Percentiles rank a stretch among this genome's conserved stretches.
Conservation (phyloP, 2,113 vertebrate species). For the Pseudorhombus dupliciocellatus region DNA sequence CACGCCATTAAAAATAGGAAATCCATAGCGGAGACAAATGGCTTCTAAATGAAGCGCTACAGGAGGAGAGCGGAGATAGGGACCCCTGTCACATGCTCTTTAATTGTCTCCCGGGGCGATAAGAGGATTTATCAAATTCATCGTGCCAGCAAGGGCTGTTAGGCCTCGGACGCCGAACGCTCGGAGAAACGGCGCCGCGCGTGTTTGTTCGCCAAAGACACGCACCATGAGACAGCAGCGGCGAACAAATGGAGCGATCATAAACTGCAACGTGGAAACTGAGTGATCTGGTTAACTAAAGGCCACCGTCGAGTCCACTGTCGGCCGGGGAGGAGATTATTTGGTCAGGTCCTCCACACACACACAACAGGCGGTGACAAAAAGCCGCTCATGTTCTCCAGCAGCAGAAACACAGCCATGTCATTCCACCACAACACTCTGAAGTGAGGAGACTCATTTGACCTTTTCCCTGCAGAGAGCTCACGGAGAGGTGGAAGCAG, state of each 20-base stretch:
- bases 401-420: not conserved
- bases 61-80: constrained; percentile 82
- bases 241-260: constrained; percentile 52
- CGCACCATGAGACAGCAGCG: constrained; percentile 17
- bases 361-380: not conserved
- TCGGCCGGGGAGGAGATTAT: not conserved
- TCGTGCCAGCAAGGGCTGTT: constrained; percentile 56
- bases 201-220: constrained; percentile 60
- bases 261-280: constrained; percentile 54
- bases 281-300: constrained; percentile 54
- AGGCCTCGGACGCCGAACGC: constrained; percentile 32
- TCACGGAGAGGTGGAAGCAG: not conserved
- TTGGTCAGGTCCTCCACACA: no score
- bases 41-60: constrained; percentile 83
- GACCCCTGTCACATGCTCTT: constrained; percentile 79
- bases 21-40: constrained; percentile 84
- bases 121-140: constrained; percentile 80
- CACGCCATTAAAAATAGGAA: constrained; percentile 83
- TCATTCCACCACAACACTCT: constrained; percentile 4
- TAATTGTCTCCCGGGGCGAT: constrained; percentile 81
- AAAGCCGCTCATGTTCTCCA: not conserved
- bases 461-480: constrained; percentile 16
- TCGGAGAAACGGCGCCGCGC: constrained; percentile 59
- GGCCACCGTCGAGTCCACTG: constrained; percentile 15
- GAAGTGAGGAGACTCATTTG: not conserved